phyloP scores from a whole-genome alignment of 2,888 invertebrate genomes.

The Bellardia pandia region DNA sequence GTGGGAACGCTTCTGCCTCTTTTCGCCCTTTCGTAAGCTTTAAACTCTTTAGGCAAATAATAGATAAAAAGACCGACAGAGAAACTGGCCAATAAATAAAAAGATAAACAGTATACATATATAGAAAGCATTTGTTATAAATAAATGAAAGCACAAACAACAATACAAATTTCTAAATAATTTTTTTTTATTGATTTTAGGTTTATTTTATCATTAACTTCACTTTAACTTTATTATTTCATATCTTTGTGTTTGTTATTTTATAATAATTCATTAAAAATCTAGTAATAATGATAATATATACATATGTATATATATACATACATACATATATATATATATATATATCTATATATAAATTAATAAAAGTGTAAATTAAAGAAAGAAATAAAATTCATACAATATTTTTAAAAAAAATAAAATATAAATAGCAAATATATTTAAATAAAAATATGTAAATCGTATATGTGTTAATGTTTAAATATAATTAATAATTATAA shows the following conservation, averaged over 20 bases:
- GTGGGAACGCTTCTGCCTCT: too few species aligned
- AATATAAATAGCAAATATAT: slow-evolving; percentile 7
- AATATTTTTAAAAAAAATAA: slow-evolving; percentile 2
- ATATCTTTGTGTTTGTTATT: slow-evolving; percentile 68
- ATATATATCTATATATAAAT: not conserved
- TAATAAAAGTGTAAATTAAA: not conserved
- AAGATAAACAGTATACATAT: too few species aligned
- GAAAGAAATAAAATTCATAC: slow-evolving; percentile 44
- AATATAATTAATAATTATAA: slow-evolving; percentile 4
- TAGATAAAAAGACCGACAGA: too few species aligned
- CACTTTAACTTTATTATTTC: slow-evolving; percentile 66
- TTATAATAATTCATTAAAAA: slow-evolving; percentile 72
- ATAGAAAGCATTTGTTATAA: too few species aligned
- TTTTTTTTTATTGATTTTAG: not conserved
- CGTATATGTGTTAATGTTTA: not conserved
- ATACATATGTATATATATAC: too few species aligned
- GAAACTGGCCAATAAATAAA: too few species aligned
- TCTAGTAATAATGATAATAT: slow-evolving; percentile 50
- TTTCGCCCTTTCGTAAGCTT: too few species aligned
- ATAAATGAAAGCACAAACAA: too few species aligned
- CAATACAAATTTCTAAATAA: not conserved
- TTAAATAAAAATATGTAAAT: slow-evolving; percentile 21
- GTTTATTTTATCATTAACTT: slow-evolving; percentile 64
- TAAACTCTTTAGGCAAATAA: too few species aligned
- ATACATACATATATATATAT: too few species aligned